Evolutionary conservation across 2,113 vertebrate species (phyloP).

Genomic region (human): GRCh38 chr15:71903001-71903500

Average conservation of each 20-base stretch:
- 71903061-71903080: conserved; percentile 85
- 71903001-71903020: conserved; percentile 89
- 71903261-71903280: neutral
- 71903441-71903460: neutral
- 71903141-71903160: conserved; percentile 45
- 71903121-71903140: neutral
- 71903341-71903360: conserved; percentile 54
- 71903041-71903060: conserved; percentile 94
- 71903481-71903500: neutral
- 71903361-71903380: conserved; percentile 57
- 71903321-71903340: conserved; percentile 7
- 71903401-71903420: neutral
- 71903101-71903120: neutral
- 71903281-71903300: neutral
- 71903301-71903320: conserved; percentile 13
- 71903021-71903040: conserved; percentile 89
- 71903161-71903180: conserved; percentile 34
- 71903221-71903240: neutral
- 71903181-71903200: conserved; percentile 40
- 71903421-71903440: neutral
- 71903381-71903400: neutral
- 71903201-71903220: conserved; percentile 18
- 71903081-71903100: conserved; percentile 4
- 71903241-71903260: neutral
- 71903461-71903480: conserved; percentile 38